These are phyloP conservation scores for Micrasema longulum DNA, from an alignment of 1,140 invertebrate genomes.

Conservation along the genomic window DNA sequence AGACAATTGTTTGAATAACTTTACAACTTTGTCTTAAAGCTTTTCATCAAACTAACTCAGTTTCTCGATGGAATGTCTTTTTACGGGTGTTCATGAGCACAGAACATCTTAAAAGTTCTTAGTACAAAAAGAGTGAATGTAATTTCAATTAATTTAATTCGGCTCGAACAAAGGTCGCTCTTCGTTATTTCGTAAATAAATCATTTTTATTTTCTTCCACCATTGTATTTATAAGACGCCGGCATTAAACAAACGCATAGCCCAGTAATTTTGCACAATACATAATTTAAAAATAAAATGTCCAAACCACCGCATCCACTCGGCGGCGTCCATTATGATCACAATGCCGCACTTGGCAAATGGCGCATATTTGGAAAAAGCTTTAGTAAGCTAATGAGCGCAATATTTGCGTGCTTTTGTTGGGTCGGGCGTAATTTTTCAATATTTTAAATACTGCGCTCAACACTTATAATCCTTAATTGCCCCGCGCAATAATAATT, in stretches of 20 bases:
- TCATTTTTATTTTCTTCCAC: conserved; percentile 6
- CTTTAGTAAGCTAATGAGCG: conserved; percentile 46
- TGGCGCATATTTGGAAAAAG: conserved; percentile 41
- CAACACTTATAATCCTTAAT: conserved; percentile 48
- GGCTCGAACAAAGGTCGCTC: not conserved
- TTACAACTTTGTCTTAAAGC: too few species aligned
- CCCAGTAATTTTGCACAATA: conserved; percentile 1
- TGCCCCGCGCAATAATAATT: conserved; percentile 41
- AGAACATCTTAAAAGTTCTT: not conserved
- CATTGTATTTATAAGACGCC: not conserved
- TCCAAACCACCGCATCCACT: conserved; percentile 3
- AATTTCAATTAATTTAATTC: conserved; percentile 4
- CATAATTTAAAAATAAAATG: not conserved
- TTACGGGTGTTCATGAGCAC: too few species aligned
- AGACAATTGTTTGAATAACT: too few species aligned
- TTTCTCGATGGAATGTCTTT: too few species aligned
- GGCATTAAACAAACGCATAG: not conserved
- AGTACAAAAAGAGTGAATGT: not conserved
- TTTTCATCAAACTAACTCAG: too few species aligned
- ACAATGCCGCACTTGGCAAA: conserved; percentile 43
- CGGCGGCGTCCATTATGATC: conserved; percentile 16
- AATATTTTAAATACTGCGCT: conserved; percentile 48
- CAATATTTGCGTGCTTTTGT: conserved; percentile 31
- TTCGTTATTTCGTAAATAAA: not conserved
- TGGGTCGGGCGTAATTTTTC: conserved; percentile 40